Evolutionary conservation across 2,888 invertebrate genomes (phyloP).

Genomic region (Odontothrips loti): DNA sequence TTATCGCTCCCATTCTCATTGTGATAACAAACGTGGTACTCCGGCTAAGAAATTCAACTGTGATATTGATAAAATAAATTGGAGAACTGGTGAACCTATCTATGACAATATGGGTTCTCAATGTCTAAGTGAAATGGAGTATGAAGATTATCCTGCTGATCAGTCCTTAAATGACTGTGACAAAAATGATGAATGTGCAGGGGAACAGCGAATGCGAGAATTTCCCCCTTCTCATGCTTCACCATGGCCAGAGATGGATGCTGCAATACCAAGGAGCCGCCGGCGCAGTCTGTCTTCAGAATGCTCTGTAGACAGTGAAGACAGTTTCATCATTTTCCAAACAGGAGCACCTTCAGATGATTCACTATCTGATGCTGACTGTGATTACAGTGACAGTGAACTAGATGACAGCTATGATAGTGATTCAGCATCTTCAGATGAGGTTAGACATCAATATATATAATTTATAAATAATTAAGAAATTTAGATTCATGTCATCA

Average conservation of each 20-base stretch:
- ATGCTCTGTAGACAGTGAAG: constrained; percentile 41
- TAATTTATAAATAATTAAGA: background rate
- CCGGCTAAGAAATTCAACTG: background rate
- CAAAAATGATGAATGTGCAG: background rate
- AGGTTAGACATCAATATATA: constrained; percentile 8
- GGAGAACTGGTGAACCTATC: constrained; percentile 21
- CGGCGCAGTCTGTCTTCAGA: constrained; percentile 38
- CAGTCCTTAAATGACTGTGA: background rate
- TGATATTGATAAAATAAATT: constrained; percentile 17
- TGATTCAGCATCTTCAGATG: constrained; percentile 1
- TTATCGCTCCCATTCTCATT: background rate
- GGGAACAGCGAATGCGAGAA: background rate
- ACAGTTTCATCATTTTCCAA: constrained; percentile 41
- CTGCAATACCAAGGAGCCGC: background rate
- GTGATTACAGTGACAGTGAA: constrained; percentile 31
- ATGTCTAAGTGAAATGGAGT: background rate
- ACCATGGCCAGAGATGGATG: background rate
- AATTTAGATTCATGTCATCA: background rate
- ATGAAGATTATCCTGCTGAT: background rate
- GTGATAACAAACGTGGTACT: constrained; percentile 5
- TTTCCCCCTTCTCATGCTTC: no score
- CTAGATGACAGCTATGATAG: constrained; percentile 32
- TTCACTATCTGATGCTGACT: constrained; percentile 30
- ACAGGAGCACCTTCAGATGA: constrained; percentile 33
- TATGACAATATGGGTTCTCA: background rate